Conservation (phyloP, 2,888 invertebrate genomes). For the Ectobius pallidus region DNA sequence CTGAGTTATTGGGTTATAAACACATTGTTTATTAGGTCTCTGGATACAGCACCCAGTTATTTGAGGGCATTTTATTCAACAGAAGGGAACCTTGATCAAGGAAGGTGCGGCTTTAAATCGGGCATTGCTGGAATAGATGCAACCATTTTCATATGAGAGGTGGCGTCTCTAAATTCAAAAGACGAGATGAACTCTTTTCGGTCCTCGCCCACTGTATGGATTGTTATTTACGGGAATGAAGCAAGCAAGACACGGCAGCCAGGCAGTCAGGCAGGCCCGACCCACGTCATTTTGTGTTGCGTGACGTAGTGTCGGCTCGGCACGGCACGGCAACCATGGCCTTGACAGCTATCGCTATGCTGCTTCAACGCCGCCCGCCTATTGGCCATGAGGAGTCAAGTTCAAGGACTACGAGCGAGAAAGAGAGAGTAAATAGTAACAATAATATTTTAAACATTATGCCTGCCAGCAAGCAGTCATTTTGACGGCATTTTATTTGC, state of each 20-base stretch:
- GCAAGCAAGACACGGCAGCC: too few relatives aligned
- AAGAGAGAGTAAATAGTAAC: neutral
- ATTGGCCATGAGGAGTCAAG: conserved; percentile 33
- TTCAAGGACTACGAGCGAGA: conserved; percentile 34
- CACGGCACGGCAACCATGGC: conserved; percentile 34
- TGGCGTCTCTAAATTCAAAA: too few relatives aligned
- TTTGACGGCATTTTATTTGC: neutral
- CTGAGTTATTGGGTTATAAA: too few relatives aligned
- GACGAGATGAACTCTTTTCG: neutral
- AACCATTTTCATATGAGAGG: too few relatives aligned
- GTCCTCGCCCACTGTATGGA: neutral
- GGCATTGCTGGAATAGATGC: too few relatives aligned
- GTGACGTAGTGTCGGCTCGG: conserved; percentile 11
- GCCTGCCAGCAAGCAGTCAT: neutral
- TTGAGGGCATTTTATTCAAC: too few relatives aligned
- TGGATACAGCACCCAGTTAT: too few relatives aligned
- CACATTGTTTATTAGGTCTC: too few relatives aligned
- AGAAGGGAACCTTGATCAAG: too few relatives aligned
- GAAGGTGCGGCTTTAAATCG: too few relatives aligned
- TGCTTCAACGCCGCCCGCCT: neutral
- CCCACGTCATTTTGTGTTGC: conserved; percentile 27
- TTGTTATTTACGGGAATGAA: conserved; percentile 28
- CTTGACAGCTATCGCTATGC: conserved; percentile 33
- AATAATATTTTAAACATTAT: neutral
- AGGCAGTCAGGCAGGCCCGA: neutral